Conservation (phyloP, 2,888 invertebrate species). For the Clepsis dumicolana region DNA sequence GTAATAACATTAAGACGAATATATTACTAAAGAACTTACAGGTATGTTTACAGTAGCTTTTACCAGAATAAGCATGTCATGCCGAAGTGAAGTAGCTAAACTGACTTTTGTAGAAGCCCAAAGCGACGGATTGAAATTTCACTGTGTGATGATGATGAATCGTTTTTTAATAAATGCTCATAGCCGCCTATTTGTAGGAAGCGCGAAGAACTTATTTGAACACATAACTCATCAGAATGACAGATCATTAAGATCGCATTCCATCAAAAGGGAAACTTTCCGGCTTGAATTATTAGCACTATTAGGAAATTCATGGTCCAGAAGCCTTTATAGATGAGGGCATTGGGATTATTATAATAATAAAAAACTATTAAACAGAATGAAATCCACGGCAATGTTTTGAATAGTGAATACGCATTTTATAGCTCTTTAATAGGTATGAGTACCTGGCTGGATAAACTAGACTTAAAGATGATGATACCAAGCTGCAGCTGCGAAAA, state of each 20-base stretch:
- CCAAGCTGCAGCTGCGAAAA: not conserved
- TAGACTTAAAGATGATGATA: not conserved
- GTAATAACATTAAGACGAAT: not conserved
- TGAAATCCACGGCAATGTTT: not conserved
- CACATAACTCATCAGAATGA: constrained; percentile 54
- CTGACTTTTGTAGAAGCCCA: constrained; percentile 33
- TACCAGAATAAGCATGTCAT: constrained; percentile 35
- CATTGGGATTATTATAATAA: constrained; percentile 22
- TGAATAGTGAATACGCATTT: not conserved
- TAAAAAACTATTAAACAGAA: constrained; percentile 15
- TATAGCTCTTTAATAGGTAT: not conserved
- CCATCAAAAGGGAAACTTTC: constrained; percentile 54
- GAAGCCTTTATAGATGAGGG: constrained; percentile 24
- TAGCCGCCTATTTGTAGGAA: constrained; percentile 47
- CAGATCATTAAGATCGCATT: constrained; percentile 56
- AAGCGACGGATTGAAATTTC: constrained; percentile 40
- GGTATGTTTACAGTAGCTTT: constrained; percentile 31
- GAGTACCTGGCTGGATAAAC: not conserved
- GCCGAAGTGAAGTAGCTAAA: constrained; percentile 31
- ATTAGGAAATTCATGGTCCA: constrained; percentile 32
- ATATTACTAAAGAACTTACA: constrained; percentile 5
- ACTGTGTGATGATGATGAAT: constrained; percentile 50
- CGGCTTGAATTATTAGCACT: constrained; percentile 47
- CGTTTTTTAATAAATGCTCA: constrained; percentile 56
- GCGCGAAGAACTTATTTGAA: constrained; percentile 50